Base-by-base conservation (phyloP, 2,888 invertebrate species). In the Aspidiotus rigidus region DNA sequence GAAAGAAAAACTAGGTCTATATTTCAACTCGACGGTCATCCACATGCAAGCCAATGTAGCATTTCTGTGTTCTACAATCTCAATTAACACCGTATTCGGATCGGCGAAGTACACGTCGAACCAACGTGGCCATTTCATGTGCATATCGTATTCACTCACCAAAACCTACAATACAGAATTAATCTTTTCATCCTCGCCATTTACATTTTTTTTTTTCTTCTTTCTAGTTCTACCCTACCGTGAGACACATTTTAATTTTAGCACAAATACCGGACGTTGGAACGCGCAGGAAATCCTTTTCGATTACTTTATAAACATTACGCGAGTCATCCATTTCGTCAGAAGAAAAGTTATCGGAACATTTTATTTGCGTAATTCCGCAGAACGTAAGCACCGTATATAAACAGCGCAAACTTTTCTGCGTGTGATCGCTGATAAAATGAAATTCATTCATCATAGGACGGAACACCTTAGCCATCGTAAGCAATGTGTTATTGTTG, bases 41-140 rank as follows among this genome's bases (percentile, higher is more conserved):
- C 69, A 69, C 61, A 49, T 53, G 6, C 59, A 57, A 13, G 69
- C 59, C 39, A 69, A 61, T 39, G 15, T 49, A 39, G 10, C 42
- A 53, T 69, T 60, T 39, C 59, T 44, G 49, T 17, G 60, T 59
- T 69, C 69, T 8, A 69, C 61, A 16, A 69, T 17, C n/a, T 44
- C 42, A 54, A 16, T 61, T 41, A 69, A 53, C n/a, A 69, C 59
- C 44, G 60, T 61, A 40, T 44, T 69, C 16, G 60, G 59, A 15
- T 69, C 61, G 9, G 13, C 59, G 41, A 53, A 49, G 13, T 60
- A 69, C 16, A 69, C 9, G n/a, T 59, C 53, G 40, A 59, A 69
- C 69, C 69, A 69, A n/a, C 44, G 17, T 0, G 69, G 59, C 69
- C 69, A 69, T 17, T 49, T 69, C 10, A 42, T 40, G 16, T 15